A percentile compares a stretch with the other conserved stretches of the same genome.
These are phyloP conservation scores for Nemapogon koenigi DNA, from an alignment of 2,888 invertebrate genomes.

Conservation along the genomic window DNA sequence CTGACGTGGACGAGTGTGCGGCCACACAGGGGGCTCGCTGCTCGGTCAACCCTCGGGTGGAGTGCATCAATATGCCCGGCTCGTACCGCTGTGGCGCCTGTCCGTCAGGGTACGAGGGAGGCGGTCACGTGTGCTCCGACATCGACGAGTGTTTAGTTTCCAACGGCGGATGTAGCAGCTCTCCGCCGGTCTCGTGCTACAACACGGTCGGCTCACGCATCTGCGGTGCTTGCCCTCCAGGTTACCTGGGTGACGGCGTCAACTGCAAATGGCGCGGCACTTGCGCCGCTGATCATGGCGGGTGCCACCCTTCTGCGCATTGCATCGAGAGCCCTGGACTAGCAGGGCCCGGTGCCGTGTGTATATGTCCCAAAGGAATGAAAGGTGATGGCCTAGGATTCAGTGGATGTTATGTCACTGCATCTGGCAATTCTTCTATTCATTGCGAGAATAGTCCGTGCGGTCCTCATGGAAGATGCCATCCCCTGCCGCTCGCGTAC, in stretches of 20 bases:
- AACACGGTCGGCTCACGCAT: slow-evolving; percentile 87
- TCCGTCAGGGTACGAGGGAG: slow-evolving; percentile 84
- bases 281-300: slow-evolving; percentile 80
- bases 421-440: slow-evolving; percentile 31
- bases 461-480: slow-evolving; percentile 66
- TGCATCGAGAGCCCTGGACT: slow-evolving; percentile 72
- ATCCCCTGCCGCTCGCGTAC: slow-evolving; percentile 42
- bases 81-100: slow-evolving; percentile 90
- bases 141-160: slow-evolving; percentile 87
- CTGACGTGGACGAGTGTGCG: slow-evolving; percentile 93
- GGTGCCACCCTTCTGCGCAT: slow-evolving; percentile 82
- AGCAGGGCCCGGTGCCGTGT: slow-evolving; percentile 73
- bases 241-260: slow-evolving; percentile 85
- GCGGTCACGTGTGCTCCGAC: slow-evolving; percentile 86
- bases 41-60: slow-evolving; percentile 78
- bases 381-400: slow-evolving; percentile 81
- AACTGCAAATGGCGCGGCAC: slow-evolving; percentile 72
- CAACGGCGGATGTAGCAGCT: slow-evolving; percentile 88
- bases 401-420: slow-evolving; percentile 70
- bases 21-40: slow-evolving; percentile 71
- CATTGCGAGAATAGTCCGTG: slow-evolving; percentile 62
- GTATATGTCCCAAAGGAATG: slow-evolving; percentile 81
- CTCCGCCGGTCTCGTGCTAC: slow-evolving; percentile 82
- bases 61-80: slow-evolving; percentile 91
- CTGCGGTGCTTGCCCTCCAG: slow-evolving; percentile 89